Conservation (phyloP, 2,797 vertebrate genomes). For the Carduelis carduelis region DNA sequence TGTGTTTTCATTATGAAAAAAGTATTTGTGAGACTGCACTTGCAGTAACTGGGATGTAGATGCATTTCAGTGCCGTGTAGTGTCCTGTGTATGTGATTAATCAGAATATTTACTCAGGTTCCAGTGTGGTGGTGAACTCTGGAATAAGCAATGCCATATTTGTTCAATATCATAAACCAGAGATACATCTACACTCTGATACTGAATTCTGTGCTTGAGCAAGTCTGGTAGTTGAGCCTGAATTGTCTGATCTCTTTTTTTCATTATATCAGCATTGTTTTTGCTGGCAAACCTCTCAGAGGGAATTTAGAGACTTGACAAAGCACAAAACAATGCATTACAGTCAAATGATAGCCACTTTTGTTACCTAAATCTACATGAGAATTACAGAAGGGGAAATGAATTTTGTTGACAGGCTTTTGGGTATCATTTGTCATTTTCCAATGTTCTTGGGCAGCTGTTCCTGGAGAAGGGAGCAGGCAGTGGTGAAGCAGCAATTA, state of each 20-base stretch:
- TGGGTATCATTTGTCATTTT: neutral
- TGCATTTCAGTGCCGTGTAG: accelerated
- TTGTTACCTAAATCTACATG: neutral
- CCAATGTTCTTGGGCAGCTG: neutral
- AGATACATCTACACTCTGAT: neutral
- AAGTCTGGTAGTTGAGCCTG: neutral
- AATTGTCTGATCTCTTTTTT: neutral
- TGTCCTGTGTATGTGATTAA: accelerated
- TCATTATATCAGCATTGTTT: neutral
- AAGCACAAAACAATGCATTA: neutral
- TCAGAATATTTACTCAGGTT: neutral
- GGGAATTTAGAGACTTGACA: neutral
- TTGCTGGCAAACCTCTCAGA: neutral
- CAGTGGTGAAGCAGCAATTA: neutral
- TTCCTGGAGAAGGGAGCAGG: neutral
- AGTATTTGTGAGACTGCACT: neutral
- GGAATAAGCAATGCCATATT: neutral
- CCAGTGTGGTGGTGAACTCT: neutral
- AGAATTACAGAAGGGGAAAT: neutral
- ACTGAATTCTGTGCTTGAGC: neutral
- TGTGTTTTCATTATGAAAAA: neutral
- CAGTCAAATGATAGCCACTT: neutral
- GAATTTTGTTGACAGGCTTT: neutral
- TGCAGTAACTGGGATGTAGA: neutral
- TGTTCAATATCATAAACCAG: neutral